These are phyloP conservation scores for Nematopogon swammerdamellus DNA, from an alignment of 2,888 invertebrate genomes.

Conservation along the genomic window DNA sequence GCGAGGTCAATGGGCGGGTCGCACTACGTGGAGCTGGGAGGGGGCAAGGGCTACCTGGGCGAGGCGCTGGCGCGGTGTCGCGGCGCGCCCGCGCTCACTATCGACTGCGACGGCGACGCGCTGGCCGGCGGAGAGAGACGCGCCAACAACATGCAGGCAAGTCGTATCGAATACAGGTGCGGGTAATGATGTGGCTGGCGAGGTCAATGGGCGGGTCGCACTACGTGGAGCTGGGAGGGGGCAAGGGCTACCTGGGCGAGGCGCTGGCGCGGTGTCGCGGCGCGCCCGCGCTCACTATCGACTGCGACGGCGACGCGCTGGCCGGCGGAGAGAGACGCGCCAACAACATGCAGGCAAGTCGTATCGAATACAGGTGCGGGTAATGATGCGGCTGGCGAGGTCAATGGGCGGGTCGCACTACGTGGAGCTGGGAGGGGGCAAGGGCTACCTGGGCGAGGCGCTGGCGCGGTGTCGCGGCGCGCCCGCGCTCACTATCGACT, in stretches of 20 bases:
- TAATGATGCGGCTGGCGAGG: no score
- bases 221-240: slow-evolving; percentile 90
- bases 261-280: slow-evolving; percentile 67
- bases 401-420: slow-evolving; percentile 26
- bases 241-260: slow-evolving; percentile 75
- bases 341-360: slow-evolving; percentile 41
- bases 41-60: slow-evolving; percentile 87
- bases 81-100: slow-evolving; percentile 69
- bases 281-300: slow-evolving; percentile 76
- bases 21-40: slow-evolving; percentile 78
- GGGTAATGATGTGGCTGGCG: no score
- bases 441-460: slow-evolving; percentile 71
- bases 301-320: slow-evolving; percentile 57
- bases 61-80: slow-evolving; percentile 70
- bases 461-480: slow-evolving; percentile 67
- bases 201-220: slow-evolving; percentile 1
- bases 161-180: no score
- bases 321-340: slow-evolving; percentile 64
- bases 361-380: no score
- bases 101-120: slow-evolving; percentile 66
- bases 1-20: no score
- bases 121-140: slow-evolving; percentile 58
- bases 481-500: slow-evolving; percentile 80
- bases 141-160: slow-evolving; percentile 54
- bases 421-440: slow-evolving; percentile 92